Percentiles rank a stretch among this genome's conserved stretches.
These are phyloP conservation scores for Spermophilus dauricus DNA, from an alignment of 2,113 vertebrate genomes.

Conservation along the genomic window DNA sequence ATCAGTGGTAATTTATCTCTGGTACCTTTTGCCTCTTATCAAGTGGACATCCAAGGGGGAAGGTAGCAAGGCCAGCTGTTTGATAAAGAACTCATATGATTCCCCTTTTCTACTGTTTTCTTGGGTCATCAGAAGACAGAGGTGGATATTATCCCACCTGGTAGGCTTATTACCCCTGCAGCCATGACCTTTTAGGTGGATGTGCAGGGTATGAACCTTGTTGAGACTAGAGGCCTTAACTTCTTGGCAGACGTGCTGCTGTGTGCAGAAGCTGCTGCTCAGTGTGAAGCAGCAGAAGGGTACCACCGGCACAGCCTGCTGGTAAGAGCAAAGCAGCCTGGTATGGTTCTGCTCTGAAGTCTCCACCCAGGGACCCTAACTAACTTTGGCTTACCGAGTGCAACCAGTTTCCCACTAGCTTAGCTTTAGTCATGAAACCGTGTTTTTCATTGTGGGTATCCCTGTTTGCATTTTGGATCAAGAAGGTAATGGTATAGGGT, in stretches of 20 bases:
- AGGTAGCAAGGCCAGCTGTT: not conserved
- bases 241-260: conserved; percentile 87
- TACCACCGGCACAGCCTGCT: conserved; percentile 86
- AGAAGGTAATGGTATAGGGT: not conserved
- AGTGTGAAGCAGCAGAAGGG: conserved; percentile 83
- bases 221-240: conserved; percentile 82
- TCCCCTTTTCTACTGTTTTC: not conserved
- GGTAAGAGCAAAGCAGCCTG: conserved; percentile 86
- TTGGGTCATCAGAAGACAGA: not conserved
- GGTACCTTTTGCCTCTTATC: not conserved
- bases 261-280: conserved; percentile 83
- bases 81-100: not conserved
- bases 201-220: not conserved
- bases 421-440: not conserved
- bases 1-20: not conserved
- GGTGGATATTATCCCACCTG: not conserved
- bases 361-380: not conserved
- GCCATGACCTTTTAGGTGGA: not conserved
- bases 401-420: not conserved
- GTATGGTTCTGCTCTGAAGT: fast-evolving
- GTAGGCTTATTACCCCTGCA: not conserved
- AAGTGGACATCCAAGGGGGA: not conserved
- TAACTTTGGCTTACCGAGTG: not conserved
- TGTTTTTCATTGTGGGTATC: not conserved
- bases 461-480: not conserved